A percentile compares a stretch with the other conserved stretches of the same genome.
These are phyloP conservation scores for Trematomus bernacchii DNA, from an alignment of 2,797 vertebrate genomes.

Conservation along the genomic window DNA sequence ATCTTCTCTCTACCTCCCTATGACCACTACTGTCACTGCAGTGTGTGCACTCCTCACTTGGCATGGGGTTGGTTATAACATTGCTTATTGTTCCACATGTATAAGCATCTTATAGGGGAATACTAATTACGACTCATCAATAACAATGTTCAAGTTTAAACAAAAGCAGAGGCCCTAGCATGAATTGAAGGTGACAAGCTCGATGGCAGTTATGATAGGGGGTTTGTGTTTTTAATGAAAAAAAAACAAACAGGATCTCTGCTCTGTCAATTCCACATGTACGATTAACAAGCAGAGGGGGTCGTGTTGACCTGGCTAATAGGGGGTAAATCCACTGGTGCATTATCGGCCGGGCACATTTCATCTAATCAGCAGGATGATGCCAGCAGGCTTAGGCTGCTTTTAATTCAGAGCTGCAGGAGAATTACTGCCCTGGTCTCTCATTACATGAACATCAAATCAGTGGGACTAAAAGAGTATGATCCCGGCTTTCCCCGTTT, in stretches of 20 bases:
- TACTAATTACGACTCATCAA: slow-evolving; percentile 68
- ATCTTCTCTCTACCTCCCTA: slow-evolving; percentile 11
- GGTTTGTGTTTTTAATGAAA: slow-evolving; percentile 70
- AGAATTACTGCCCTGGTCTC: slow-evolving; percentile 70
- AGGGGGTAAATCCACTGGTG: slow-evolving; percentile 83
- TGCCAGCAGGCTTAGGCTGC: slow-evolving; percentile 80
- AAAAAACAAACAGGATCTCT: slow-evolving; percentile 59
- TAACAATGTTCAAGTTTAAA: slow-evolving; percentile 58
- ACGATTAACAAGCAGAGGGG: slow-evolving; percentile 76
- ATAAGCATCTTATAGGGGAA: slow-evolving; percentile 46
- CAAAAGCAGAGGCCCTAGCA: slow-evolving; percentile 42
- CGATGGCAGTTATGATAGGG: slow-evolving; percentile 43
- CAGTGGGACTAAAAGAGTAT: slow-evolving; percentile 59
- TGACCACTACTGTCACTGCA: slow-evolving; percentile 1
- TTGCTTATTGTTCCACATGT: slow-evolving; percentile 58
- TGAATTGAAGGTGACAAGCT: slow-evolving; percentile 37
- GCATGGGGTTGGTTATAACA: slow-evolving; percentile 46
- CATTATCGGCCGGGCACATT: slow-evolving; percentile 85
- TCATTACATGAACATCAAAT: slow-evolving; percentile 70
- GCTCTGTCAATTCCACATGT: slow-evolving; percentile 71
- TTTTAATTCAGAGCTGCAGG: slow-evolving; percentile 82
- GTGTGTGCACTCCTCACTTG: slow-evolving; percentile 41
- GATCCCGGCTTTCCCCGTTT: slow-evolving; percentile 52
- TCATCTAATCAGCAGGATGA: slow-evolving; percentile 88
- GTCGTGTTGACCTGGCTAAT: slow-evolving; percentile 82